Conservation (phyloP, 2,888 invertebrate species). For the Phragmatobia fuliginosa region DNA sequence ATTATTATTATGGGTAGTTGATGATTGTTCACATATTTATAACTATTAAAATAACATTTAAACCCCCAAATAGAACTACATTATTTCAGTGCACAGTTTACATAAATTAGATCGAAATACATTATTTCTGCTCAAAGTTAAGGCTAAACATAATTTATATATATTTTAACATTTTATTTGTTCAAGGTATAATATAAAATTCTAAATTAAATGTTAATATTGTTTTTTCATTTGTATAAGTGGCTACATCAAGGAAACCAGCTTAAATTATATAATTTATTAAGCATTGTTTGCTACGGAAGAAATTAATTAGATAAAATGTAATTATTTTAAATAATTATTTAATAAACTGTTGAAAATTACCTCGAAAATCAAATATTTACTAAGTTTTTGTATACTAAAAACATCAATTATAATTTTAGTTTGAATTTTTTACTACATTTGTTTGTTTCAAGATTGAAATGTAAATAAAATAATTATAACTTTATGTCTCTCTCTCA, state of each 20-base stretch:
- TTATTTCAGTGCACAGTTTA: not conserved
- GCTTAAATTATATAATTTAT: not conserved
- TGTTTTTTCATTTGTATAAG: not conserved
- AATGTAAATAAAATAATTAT: no score
- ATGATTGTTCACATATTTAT: no score
- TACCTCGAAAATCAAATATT: not conserved
- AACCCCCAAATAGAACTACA: not conserved
- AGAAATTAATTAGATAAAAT: not conserved
- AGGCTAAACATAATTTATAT: not conserved
- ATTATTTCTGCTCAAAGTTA: not conserved
- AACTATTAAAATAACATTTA: not conserved
- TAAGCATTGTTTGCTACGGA: not conserved
- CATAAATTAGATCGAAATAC: not conserved
- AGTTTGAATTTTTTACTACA: no score
- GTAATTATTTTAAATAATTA: not conserved
- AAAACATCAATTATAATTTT: not conserved
- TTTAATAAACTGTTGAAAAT: not conserved
- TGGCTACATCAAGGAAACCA: not conserved
- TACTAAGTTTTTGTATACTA: not conserved
- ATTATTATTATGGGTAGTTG: no score
- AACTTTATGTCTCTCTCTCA: no score
- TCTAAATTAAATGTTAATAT: not conserved
- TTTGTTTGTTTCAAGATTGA: no score
- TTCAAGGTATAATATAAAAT: not conserved
- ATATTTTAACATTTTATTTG: not conserved